phyloP scores from a whole-genome alignment of 2,797 vertebrate species.

The Tangara arthus region DNA sequence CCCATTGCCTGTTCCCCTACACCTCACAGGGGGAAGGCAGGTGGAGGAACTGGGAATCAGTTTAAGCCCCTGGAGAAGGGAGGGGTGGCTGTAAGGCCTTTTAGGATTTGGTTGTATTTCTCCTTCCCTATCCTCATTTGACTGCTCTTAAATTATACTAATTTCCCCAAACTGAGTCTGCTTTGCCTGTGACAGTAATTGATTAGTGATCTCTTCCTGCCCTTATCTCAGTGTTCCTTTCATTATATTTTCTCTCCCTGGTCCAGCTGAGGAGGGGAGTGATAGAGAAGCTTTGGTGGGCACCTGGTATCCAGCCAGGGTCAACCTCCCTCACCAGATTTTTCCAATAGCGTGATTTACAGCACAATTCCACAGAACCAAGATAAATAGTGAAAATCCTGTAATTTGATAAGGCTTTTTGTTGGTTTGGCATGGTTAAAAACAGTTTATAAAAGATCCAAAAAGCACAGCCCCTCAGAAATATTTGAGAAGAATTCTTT shows the following conservation, averaged over 20 bases:
- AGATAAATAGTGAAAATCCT: not conserved
- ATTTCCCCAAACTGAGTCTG: not conserved
- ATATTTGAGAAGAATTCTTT: not conserved
- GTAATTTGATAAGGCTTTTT: not conserved
- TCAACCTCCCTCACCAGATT: fast-evolving
- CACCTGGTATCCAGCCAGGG: not conserved
- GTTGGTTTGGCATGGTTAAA: not conserved
- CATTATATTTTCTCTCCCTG: not conserved
- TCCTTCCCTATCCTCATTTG: not conserved
- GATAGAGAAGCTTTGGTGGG: not conserved
- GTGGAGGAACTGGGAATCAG: not conserved
- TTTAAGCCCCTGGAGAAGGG: not conserved
- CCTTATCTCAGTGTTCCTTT: fast-evolving
- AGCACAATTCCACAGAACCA: not conserved
- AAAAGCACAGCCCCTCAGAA: not conserved
- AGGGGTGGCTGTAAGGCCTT: not conserved
- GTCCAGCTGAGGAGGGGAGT: not conserved
- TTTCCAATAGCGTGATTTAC: not conserved
- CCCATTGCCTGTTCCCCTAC: not conserved
- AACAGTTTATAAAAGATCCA: fast-evolving
- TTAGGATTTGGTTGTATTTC: not conserved
- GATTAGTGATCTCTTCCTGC: not conserved
- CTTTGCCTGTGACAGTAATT: not conserved
- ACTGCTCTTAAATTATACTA: not conserved
- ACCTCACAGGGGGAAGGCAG: fast-evolving